Evolutionary conservation across 2,113 vertebrate genomes (phyloP), one percentile per base, ranked within the genome.

Genomic region (Silurus glanis): DNA sequence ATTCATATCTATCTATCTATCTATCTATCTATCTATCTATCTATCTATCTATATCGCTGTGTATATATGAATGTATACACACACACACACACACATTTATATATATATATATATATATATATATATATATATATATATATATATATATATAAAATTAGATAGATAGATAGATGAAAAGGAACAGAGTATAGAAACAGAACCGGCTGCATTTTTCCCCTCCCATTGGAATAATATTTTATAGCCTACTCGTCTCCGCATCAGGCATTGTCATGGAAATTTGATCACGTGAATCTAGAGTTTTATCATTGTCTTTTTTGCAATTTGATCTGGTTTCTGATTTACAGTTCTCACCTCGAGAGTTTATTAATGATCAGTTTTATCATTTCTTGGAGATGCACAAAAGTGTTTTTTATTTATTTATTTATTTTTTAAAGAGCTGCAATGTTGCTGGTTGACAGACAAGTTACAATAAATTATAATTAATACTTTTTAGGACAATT

Each of bases 401-500:
- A 37, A 37, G 37, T 37, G 37, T 37, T 37, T 37, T 37, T 37
- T 37, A 2, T 37, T 37, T 37, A 37, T 37, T 37, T 37, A 37
- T 37, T 37, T 37, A 37, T 37, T 37, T 37, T 37, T 37, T 2
- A 37, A 37, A 37, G 6, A 53, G 21, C 28, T 25, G 9, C 64
- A 21, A 3, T 53, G 49, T 16, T 55, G n/a, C 55, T 5, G 37
- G 17, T 47, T n/a, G 45, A 78, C 47, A 61, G 45, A 61, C 58
- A 64, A 28, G 19, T 21, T 19, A 47, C 3, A 67, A 55, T 80
- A 49, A 58, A 80, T 61, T 66, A 49, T n/a, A 61, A 23, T 47
- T 64, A 80, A 74, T 76, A 88, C 37, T 56, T 83, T 84, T 85
- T 45, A 58, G n/a, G 23, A 87, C 28, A 69, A 37, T 37, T 37